Conservation (phyloP, 2,797 vertebrate genomes). For the Sebastes diploproa region DNA sequence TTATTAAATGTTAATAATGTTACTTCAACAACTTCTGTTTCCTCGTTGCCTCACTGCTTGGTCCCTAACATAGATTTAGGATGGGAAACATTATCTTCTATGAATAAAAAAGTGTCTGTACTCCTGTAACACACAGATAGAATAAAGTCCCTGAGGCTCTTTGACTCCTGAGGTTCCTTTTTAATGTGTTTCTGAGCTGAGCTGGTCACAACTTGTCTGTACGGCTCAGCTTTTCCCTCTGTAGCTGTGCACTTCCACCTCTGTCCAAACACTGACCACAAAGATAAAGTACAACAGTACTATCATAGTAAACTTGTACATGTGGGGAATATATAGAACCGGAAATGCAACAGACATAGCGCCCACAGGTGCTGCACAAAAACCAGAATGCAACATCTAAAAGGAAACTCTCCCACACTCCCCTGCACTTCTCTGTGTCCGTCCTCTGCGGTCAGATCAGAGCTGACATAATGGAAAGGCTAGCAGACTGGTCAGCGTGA, state of each 20-base stretch:
- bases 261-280: background rate
- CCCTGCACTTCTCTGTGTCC: background rate
- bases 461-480: constrained; percentile 7
- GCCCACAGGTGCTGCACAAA: background rate
- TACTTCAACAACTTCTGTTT: no score
- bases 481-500: background rate
- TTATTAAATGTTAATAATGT: no score
- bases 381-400: background rate
- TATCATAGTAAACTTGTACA: background rate
- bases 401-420: background rate
- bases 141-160: background rate
- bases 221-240: background rate
- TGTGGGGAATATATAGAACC: background rate
- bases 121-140: background rate
- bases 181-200: constrained; percentile 7
- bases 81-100: background rate
- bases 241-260: background rate
- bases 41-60: no score
- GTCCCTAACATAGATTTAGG: background rate
- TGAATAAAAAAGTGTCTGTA: background rate
- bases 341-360: background rate
- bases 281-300: background rate
- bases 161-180: background rate
- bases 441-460: constrained; percentile 7
- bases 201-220: constrained; percentile 34